Base-by-base conservation (phyloP, 2,888 invertebrate species). In the Exocentrus adspersus region DNA sequence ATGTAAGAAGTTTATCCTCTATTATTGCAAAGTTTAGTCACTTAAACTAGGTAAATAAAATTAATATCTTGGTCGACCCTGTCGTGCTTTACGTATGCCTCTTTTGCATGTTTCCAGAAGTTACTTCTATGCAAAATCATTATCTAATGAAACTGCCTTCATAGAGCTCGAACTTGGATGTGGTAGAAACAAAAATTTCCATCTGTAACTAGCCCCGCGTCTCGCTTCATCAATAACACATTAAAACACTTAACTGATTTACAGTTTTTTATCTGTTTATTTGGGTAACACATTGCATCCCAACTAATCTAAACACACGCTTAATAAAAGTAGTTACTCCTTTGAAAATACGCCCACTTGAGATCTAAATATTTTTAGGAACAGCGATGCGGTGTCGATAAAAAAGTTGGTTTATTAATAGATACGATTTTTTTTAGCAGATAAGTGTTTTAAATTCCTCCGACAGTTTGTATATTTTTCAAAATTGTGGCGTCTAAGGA, bases 341-440 rank as follows among this genome's bases (percentile, higher is more conserved):
- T 32, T n/a, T 32, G 30, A 37, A 46, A 51, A 51, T 37, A 37
- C 51, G 32, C 19, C 51, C 51, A 51, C 51, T 51, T 51, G n/a
- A 51, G 10, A 12, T 14, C 24, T 7, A 24, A 24, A 12, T 32
- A 37, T 51, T 32, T 51, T 51, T 51, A 32, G 28, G 28, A 28
- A 48, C 17, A 45, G 20, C 20, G 45, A 45, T 10, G 17, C 20
- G 17, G 19, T 45, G 48, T 48, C 24, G 32, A 51, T 32, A 19
- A 17, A 32, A 30, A 51, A 51, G 10, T n/a, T n/a, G 12, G 19
- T 30, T 32, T 51, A 51, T 51, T 19, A 51, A 37, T n/a, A 37
- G 20, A 19, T 20, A 21, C 21, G 32, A 12, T 12, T 30, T 19
- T 37, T 32, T 9, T 32, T 51, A 16, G 19, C n/a, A n/a, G n/a